Conservation (phyloP, 1,140 invertebrate genomes). For the Wiebesia pumilae region DNA sequence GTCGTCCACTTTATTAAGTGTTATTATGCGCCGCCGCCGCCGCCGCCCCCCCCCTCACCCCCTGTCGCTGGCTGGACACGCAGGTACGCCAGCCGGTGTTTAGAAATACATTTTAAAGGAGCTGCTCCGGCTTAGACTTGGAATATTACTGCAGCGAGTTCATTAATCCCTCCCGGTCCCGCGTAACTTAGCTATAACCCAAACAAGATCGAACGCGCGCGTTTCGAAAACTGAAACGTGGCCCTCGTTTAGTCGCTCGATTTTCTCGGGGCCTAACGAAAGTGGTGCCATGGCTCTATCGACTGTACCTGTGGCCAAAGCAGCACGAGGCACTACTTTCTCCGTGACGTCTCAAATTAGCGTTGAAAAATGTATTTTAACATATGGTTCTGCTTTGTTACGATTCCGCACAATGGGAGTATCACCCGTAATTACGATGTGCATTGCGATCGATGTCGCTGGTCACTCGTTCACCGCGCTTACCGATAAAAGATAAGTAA, state of each 20-base stretch:
- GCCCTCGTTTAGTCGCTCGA: slow-evolving; percentile 18
- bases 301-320: too few relatives aligned
- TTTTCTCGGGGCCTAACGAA: neutral
- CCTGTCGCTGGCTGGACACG: slow-evolving; percentile 55
- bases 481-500: neutral
- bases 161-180: slow-evolving; percentile 62
- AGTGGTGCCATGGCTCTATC: neutral
- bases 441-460: neutral
- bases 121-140: slow-evolving; percentile 57
- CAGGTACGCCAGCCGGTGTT: slow-evolving; percentile 61
- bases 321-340: neutral
- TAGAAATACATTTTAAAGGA: slow-evolving; percentile 71
- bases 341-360: slow-evolving; percentile 8
- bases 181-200: slow-evolving; percentile 60
- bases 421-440: neutral
- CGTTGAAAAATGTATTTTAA: neutral
- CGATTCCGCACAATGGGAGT: neutral
- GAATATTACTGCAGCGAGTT: slow-evolving; percentile 61
- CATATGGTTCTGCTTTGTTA: neutral
- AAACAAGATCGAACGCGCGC: slow-evolving; percentile 63
- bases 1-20: slow-evolving; percentile 73
- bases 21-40: slow-evolving; percentile 74
- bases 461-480: neutral
- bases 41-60: slow-evolving; percentile 69
- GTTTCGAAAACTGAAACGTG: slow-evolving; percentile 28